Percentiles rank a stretch among this genome's conserved stretches.
phyloP scores from a whole-genome alignment of 1,140 invertebrate genomes.

The Orussus abietinus region DNA sequence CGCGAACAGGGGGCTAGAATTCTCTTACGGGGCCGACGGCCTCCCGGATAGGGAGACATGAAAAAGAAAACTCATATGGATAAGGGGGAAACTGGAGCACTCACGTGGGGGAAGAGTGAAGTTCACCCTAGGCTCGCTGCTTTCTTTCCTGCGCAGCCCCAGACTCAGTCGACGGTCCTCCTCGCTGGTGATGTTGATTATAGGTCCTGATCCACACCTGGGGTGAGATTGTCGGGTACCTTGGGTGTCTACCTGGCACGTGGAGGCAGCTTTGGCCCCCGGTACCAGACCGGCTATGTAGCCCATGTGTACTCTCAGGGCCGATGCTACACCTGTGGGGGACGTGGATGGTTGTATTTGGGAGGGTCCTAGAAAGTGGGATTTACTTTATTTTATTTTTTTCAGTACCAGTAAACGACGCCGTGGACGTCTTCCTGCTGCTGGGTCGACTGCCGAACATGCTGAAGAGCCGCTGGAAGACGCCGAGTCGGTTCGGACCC shows the following conservation, averaged over 20 bases:
- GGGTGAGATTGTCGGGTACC: slow-evolving; percentile 45
- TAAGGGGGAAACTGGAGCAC: no score
- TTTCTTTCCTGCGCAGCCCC: slow-evolving; percentile 41
- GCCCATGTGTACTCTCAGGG: slow-evolving; percentile 66
- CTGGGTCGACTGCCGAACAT: slow-evolving; percentile 60
- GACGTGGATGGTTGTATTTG: no score
- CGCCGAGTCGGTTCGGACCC: slow-evolving; percentile 42
- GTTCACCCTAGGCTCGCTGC: slow-evolving; percentile 59
- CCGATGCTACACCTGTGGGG: slow-evolving; percentile 65
- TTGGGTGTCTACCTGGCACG: slow-evolving; percentile 47
- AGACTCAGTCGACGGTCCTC: slow-evolving; percentile 46
- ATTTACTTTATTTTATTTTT: slow-evolving; percentile 12
- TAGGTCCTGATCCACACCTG: slow-evolving; percentile 48
- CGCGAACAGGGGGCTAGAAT: no score
- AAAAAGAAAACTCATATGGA: no score
- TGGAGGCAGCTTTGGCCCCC: slow-evolving; percentile 53
- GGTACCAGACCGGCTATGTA: slow-evolving; percentile 68
- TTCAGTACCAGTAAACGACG: slow-evolving; percentile 62
- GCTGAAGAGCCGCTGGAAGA: slow-evolving; percentile 47
- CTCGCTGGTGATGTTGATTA: slow-evolving; percentile 49
- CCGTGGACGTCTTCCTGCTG: slow-evolving; percentile 62
- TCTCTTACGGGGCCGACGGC: no score
- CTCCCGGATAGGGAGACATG: no score
- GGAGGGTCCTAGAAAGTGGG: no score
- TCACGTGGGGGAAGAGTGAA: slow-evolving; percentile 59